A percentile compares a stretch with the other conserved stretches of the same genome.
These are phyloP conservation scores for Leptopilina clavipes DNA, from an alignment of 1,140 invertebrate species.

Conservation along the genomic window DNA sequence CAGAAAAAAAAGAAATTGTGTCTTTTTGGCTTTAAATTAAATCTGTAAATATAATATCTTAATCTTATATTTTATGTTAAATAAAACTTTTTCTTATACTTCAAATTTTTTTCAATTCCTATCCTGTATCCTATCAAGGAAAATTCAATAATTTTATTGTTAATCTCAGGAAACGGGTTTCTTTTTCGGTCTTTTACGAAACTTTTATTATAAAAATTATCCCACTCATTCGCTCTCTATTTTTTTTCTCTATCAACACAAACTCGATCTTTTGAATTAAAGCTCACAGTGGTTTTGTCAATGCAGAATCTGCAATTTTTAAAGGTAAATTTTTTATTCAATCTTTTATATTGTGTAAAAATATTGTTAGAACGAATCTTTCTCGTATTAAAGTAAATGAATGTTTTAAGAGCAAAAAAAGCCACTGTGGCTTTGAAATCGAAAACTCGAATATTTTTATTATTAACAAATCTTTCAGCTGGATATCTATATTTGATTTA, in stretches of 20 bases:
- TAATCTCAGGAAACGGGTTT: neutral
- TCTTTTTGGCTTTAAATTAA: conserved; percentile 41
- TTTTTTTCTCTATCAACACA: no score
- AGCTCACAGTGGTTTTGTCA: conserved; percentile 14
- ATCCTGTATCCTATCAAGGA: conserved; percentile 51
- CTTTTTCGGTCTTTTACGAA: neutral
- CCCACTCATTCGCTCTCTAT: neutral
- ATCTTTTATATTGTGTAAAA: no score
- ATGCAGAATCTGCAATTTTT: neutral
- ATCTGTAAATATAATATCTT: conserved; percentile 58
- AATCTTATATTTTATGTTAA: conserved; percentile 67
- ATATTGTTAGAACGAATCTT: no score
- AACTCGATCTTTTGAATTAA: conserved; percentile 11
- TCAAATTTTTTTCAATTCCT: conserved; percentile 67
- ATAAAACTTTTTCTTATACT: conserved; percentile 68
- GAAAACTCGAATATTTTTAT: neutral
- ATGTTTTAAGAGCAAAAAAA: neutral
- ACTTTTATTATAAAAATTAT: no score
- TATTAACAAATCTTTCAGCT: conserved; percentile 40
- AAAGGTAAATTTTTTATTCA: neutral
- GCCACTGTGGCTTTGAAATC: conserved; percentile 32
- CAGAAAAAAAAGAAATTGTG: conserved; percentile 15
- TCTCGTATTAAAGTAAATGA: neutral
- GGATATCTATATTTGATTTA: conserved; percentile 63
- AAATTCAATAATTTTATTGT: neutral